Conservation (phyloP, 1,140 invertebrate genomes). For the Zaprionus camerounensis region DNA sequence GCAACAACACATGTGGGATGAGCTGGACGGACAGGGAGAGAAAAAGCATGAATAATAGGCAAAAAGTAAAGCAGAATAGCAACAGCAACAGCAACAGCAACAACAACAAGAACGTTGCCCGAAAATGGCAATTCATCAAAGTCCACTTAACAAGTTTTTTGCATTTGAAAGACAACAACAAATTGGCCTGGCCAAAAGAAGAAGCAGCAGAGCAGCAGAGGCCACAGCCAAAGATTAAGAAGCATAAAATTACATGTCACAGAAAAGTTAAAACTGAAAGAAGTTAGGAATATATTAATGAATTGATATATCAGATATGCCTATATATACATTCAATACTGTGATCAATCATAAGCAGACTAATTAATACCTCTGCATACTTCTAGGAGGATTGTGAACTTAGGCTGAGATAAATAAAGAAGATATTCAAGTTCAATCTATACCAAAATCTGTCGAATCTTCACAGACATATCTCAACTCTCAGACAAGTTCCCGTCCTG, state of each 20-base stretch:
- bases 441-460: neutral
- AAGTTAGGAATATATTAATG: conserved; percentile 11
- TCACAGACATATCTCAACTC: neutral
- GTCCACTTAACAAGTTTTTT: conserved; percentile 80
- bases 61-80: conserved; percentile 29
- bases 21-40: conserved; percentile 21
- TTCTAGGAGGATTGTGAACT: conserved; percentile 1
- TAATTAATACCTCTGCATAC: conserved; percentile 36
- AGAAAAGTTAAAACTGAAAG: conserved; percentile 17
- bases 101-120: conserved; percentile 38
- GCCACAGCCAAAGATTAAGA: conserved; percentile 16
- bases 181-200: conserved; percentile 31
- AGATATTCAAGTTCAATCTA: too few relatives aligned
- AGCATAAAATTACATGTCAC: conserved; percentile 16
- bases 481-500: neutral
- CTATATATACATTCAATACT: neutral
- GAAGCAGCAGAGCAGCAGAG: conserved; percentile 6
- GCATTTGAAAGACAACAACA: conserved; percentile 68
- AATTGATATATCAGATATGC: conserved; percentile 2
- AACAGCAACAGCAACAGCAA: conserved; percentile 54
- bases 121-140: conserved; percentile 79
- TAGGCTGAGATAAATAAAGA: neutral
- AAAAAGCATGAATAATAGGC: conserved; percentile 70
- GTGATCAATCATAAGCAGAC: conserved; percentile 4
- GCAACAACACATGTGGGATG: conserved; percentile 45